Base-by-base conservation (phyloP, 2,888 invertebrate genomes). In the Torymus tubicola region DNA sequence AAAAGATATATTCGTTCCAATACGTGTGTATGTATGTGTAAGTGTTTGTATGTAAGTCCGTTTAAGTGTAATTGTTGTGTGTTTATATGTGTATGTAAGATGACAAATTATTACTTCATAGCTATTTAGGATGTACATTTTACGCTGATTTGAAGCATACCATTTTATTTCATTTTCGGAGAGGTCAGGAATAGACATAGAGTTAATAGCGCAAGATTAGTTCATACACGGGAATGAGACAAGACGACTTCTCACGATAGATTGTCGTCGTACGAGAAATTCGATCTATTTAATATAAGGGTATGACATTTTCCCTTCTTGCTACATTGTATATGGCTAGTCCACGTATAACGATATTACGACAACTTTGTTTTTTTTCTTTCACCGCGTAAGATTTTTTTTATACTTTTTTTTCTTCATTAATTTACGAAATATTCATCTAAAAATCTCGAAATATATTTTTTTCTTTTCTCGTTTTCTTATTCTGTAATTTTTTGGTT, bases 201-300 rank as follows among this genome's bases (percentile, higher is more conserved):
- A 82, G 24, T 79, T 82, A 53, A 68, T 70, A 76, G 74, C 81
- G 70, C 78, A 78, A 81, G 70, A 81, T 81, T 71, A 75, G 70
- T 58, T 77, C 68, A 75, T 74, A 73, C 42, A 42, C 42, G 65
- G 57, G 61, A 71, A 53, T 5, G 42, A 69, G 61, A 60, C 70
- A 73, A 69, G 53, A n/a, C 58, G 68, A 42, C 14, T 42, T 5
- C 24, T 5, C 52, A 8, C 42, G 42, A 42, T 42, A 42, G 42
- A 8, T 42, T 8, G 42, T 52, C 69, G 55, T 2, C 64, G 55
- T 13, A 21, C 11, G 42, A 70, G 64, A 78, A 79, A 79, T 16
- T 76, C 57, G 24, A 69, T 68, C 76, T 81, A 78, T 31, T 42
- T 71, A 71, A 81, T 50, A 21, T 50, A 21, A 42, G 52, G 68